These are phyloP conservation scores for Euura saliciscinereae DNA, from an alignment of 1,140 invertebrate genomes.

Conservation along the genomic window DNA sequence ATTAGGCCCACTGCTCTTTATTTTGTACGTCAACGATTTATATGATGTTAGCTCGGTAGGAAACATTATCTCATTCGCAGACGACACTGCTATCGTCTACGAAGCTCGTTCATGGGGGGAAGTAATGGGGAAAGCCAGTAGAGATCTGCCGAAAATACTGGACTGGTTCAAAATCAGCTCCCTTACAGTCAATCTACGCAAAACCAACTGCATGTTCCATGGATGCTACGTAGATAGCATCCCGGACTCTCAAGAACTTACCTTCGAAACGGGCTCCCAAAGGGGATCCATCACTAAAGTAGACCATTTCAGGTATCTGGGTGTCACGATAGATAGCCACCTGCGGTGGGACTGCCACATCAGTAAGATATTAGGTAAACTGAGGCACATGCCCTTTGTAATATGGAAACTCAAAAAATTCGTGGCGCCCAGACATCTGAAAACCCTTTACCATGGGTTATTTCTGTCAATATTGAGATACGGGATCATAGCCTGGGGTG, in stretches of 20 bases:
- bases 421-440: background rate
- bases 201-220: background rate
- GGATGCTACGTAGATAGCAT: background rate
- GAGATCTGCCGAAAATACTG: background rate
- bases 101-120: background rate
- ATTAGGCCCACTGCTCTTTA: slow-evolving; percentile 2
- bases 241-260: background rate
- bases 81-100: background rate
- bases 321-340: background rate
- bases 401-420: background rate
- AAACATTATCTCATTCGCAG: background rate
- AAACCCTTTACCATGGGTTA: background rate
- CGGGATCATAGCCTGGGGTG: background rate
- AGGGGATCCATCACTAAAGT: background rate
- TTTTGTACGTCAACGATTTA: background rate
- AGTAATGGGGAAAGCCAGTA: background rate
- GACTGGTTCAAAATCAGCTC: background rate
- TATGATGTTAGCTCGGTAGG: background rate
- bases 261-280: background rate
- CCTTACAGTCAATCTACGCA: background rate
- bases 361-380: background rate
- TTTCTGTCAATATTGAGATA: background rate
- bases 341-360: background rate
- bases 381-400: background rate
- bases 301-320: background rate